Evolutionary conservation across 2,888 invertebrate species (phyloP).

Genomic region (Leistus spinibarbis): DNA sequence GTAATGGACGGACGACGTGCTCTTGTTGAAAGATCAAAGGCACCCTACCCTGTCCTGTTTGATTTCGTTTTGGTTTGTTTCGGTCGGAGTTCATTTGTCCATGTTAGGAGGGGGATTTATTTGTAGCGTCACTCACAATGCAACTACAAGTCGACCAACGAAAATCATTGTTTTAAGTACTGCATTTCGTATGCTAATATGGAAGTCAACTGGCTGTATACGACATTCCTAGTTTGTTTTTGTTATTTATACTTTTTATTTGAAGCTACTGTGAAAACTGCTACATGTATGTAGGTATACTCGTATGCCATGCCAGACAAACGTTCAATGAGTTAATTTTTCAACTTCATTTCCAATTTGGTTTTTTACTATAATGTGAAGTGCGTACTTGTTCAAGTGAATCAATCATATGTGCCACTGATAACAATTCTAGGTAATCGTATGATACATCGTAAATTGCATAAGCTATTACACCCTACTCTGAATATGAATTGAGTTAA

Average conservation of each 20-base stretch:
- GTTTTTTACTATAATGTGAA: background rate
- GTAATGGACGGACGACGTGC: background rate
- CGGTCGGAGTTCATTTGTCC: slow-evolving; percentile 16
- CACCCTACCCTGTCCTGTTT: slow-evolving; percentile 9
- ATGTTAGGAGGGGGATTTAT: slow-evolving; percentile 29
- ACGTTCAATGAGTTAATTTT: background rate
- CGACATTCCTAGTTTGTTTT: background rate
- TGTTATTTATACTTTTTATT: background rate
- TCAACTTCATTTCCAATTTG: background rate
- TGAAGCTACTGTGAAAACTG: background rate
- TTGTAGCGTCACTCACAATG: background rate
- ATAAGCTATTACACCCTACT: background rate
- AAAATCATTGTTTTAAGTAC: background rate
- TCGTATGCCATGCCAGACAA: background rate
- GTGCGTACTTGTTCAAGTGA: background rate
- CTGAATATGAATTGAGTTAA: background rate
- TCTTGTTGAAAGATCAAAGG: slow-evolving; percentile 25
- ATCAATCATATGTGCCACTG: background rate
- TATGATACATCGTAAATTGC: background rate
- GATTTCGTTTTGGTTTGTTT: slow-evolving; percentile 26
- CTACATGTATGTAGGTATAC: background rate
- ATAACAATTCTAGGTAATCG: background rate
- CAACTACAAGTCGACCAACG: background rate
- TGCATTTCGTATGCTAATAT: slow-evolving; percentile 13
- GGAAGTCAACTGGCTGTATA: background rate